These are phyloP conservation scores for Smithornis capensis DNA, from an alignment of 2,113 vertebrate genomes.

Conservation along the genomic window DNA sequence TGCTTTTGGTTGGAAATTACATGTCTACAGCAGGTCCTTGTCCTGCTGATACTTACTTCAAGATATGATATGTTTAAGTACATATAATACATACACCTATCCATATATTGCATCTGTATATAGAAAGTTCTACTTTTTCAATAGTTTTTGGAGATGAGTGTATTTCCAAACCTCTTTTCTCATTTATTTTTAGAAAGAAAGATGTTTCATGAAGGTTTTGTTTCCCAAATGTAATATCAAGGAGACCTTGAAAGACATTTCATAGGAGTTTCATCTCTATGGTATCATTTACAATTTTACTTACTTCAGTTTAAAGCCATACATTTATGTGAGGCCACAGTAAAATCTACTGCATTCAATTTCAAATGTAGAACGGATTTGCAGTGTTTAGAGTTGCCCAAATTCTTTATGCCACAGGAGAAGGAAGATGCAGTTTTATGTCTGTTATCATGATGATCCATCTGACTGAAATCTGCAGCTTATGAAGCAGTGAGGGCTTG, in stretches of 20 bases:
- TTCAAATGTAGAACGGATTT: background rate
- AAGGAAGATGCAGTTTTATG: background rate
- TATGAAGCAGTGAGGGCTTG: background rate
- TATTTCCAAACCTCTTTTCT: background rate
- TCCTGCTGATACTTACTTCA: background rate
- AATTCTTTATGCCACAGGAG: background rate
- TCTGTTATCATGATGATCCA: background rate
- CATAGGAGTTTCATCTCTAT: background rate
- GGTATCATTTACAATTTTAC: background rate
- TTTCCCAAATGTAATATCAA: background rate
- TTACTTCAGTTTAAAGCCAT: background rate
- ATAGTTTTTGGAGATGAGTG: background rate
- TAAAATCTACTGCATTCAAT: background rate
- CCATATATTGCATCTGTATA: background rate
- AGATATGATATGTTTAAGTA: background rate
- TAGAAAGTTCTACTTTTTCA: background rate
- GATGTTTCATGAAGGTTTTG: background rate
- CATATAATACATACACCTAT: background rate
- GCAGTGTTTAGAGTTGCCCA: background rate
- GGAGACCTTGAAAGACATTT: background rate
- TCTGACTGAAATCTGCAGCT: background rate
- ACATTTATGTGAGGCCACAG: background rate
- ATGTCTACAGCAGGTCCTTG: background rate
- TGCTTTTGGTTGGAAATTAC: background rate
- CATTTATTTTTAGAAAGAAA: background rate